These are phyloP conservation scores for Phycodurus eques DNA, from an alignment of 2,113 vertebrate species.

Conservation along the genomic window DNA sequence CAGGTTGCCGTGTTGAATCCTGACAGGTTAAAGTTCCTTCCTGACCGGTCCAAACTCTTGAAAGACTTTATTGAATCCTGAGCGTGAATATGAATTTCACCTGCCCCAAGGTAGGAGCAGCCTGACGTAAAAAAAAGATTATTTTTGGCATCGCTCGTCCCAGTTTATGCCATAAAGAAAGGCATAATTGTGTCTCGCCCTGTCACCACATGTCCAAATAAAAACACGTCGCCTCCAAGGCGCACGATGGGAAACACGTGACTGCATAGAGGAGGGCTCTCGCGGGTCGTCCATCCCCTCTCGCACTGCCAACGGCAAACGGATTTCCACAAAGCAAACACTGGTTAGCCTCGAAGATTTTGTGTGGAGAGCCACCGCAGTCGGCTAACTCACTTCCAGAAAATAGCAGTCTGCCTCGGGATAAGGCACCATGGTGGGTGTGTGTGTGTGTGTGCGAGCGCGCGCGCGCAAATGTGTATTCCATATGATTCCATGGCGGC, in stretches of 20 bases:
- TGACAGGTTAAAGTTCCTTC: constrained; percentile 16
- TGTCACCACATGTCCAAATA: neutral
- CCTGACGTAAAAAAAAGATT: constrained; percentile 1
- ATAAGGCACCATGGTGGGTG: constrained; percentile 34
- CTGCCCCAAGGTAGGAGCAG: neutral
- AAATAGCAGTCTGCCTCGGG: constrained; percentile 42
- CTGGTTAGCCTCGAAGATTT: constrained; percentile 73
- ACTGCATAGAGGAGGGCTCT: constrained; percentile 39
- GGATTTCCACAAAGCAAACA: constrained; percentile 79
- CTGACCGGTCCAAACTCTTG: neutral
- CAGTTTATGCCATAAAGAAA: neutral
- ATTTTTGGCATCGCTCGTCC: constrained; percentile 1
- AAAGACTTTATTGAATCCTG: neutral
- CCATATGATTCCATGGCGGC: constrained; percentile 66
- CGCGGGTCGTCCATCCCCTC: constrained; percentile 55
- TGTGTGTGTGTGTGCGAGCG: constrained; percentile 26
- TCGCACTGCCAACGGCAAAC: constrained; percentile 63
- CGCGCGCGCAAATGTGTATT: constrained; percentile 42
- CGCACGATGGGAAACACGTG: constrained; percentile 28
- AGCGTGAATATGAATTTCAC: neutral
- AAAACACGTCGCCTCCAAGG: neutral
- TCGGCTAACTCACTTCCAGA: constrained; percentile 64
- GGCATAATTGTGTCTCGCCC: neutral
- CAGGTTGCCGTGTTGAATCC: constrained; percentile 45
- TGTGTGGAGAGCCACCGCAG: constrained; percentile 67